Evolutionary conservation across 2,888 invertebrate genomes (phyloP), one percentile per base, ranked within the genome.

Genomic region (Halictus ligatus): DNA sequence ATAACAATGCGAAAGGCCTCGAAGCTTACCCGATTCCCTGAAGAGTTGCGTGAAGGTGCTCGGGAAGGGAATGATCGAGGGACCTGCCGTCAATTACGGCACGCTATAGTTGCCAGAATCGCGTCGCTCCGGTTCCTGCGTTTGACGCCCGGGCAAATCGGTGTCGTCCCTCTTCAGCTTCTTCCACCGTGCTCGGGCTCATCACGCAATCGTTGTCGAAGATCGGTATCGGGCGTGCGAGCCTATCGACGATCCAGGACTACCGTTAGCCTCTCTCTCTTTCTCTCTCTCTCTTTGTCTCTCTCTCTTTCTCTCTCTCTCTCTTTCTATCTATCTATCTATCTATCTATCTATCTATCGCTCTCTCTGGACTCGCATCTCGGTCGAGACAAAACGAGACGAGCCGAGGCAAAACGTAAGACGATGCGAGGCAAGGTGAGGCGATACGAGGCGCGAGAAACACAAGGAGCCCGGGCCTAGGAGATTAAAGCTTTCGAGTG

Each of bases 261-360:
- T 92, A 92, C 92, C 92, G 91, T 92, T 91, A 91, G 90, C 92
- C 92, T 89, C 91, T 10, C 84, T 40, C 77, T 75, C 21, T 54
- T 8, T 54, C 54, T 21, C 21, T 54, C 8, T 18, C 18, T 18
- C 6, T 50, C 48, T 18, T 15, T 18, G 15, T 48, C 15, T 50
- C 35, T 35, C 35, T 35, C 35, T 35, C 35, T 35, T 5, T 35
- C 35, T 35, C 35, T 35, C 35, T 35, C 35, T 35, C 35, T 35
- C 4, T 35, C 35, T 35, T 5, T 35, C 35, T 35, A 2, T 35
- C 35, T 35, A 2, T 35, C 35, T 1, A 1, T 35, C 35, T 35
- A 1, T 35, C 35, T 35, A 1, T 35, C 35, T 35, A 35, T 5
- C 83, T 40, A 76, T 74, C n/a, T 40, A 40, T 40, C 40, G 3